phyloP scores from a whole-genome alignment of 1,140 invertebrate species.

The Aphaenogaster rudis region DNA sequence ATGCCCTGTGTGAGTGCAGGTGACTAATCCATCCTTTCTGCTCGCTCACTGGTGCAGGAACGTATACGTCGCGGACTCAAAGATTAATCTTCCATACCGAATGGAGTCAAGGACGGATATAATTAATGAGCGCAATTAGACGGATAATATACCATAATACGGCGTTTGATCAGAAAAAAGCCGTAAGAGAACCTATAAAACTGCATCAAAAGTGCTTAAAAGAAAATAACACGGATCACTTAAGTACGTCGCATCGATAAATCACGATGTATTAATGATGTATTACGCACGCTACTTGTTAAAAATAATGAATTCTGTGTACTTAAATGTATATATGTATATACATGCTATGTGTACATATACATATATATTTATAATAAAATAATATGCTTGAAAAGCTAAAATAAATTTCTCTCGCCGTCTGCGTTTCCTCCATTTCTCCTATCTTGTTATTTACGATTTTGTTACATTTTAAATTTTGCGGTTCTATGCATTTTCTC shows the following conservation, averaged over 20 bases:
- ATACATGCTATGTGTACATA: neutral
- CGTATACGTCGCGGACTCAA: conserved; percentile 10
- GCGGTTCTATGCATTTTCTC: conserved; percentile 31
- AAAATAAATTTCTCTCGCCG: neutral
- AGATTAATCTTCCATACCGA: conserved; percentile 56
- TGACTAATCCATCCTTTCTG: conserved; percentile 76
- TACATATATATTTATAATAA: neutral
- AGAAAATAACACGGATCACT: neutral
- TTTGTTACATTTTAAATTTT: conserved; percentile 38
- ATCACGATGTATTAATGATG: neutral
- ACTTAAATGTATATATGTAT: neutral
- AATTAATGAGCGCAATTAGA: conserved; percentile 54
- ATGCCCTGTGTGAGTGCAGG: conserved; percentile 65
- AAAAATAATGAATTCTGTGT: neutral
- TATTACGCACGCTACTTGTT: neutral
- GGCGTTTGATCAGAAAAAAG: neutral
- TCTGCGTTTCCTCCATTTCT: neutral
- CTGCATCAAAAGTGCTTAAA: neutral
- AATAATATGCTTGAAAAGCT: neutral
- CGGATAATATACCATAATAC: conserved; percentile 34
- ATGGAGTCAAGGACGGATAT: conserved; percentile 40
- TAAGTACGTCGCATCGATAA: neutral
- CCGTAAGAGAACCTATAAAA: conserved; percentile 2
- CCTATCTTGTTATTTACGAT: neutral
- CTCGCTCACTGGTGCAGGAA: conserved; percentile 67